Evolutionary conservation across 2,113 vertebrate species (phyloP).

Genomic region (Mus spicilegus): DNA sequence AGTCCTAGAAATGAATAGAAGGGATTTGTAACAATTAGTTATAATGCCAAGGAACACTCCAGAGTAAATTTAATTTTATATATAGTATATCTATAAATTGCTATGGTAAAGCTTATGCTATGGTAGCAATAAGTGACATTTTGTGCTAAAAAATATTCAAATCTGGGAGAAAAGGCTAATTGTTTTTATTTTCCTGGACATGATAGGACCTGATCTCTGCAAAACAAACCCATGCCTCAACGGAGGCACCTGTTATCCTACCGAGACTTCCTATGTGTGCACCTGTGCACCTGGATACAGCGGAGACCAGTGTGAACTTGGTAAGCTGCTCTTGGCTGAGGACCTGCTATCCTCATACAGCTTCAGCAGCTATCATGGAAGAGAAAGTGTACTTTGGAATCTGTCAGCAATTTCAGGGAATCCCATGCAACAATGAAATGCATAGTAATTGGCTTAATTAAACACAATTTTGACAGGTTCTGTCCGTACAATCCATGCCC

Average conservation of each 20-base stretch:
- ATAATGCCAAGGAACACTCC: slow-evolving; percentile 77
- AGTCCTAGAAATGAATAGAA: slow-evolving; percentile 74
- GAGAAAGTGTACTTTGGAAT: background rate
- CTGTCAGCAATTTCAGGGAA: background rate
- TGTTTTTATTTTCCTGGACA: slow-evolving; percentile 69
- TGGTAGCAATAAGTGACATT: slow-evolving; percentile 61
- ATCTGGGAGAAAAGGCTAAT: background rate
- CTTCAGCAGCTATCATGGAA: background rate
- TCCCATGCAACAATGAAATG: background rate
- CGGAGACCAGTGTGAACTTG: slow-evolving; percentile 94
- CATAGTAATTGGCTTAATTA: background rate
- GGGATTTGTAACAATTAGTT: slow-evolving; percentile 60
- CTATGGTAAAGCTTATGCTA: slow-evolving; percentile 61
- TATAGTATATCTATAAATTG: slow-evolving; percentile 57
- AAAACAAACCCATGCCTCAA: slow-evolving; percentile 92
- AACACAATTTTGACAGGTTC: background rate
- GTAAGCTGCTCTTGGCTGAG: slow-evolving; percentile 84
- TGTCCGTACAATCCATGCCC: background rate
- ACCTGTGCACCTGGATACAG: slow-evolving; percentile 94
- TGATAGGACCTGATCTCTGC: slow-evolving; percentile 91
- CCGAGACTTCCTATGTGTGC: slow-evolving; percentile 89
- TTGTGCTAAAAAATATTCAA: slow-evolving; percentile 22
- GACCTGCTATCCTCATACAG: background rate
- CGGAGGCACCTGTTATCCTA: slow-evolving; percentile 93
- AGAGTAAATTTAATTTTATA: slow-evolving; percentile 69